Evolutionary conservation across 2,888 invertebrate genomes (phyloP), one percentile per base, ranked within the genome.

Genomic region (Acrobasis suavella): DNA sequence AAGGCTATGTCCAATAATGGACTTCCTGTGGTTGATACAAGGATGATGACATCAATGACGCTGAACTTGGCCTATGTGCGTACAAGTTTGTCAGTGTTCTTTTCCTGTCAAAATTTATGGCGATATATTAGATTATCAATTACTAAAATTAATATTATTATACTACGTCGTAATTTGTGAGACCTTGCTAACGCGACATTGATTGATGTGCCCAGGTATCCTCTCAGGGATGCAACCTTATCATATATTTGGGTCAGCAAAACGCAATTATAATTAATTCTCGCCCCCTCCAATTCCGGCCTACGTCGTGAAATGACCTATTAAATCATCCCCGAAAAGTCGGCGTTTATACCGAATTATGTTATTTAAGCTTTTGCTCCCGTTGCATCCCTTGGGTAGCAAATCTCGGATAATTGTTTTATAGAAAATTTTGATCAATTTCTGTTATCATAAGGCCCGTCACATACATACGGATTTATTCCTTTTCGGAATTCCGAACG

Each of bases 271-370:
- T 69, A 69, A 73, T 74, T 71, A 73, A 72, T 72, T 71, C 69
- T 65, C 65, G 38, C 58, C 52, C 61, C 42, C 62, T 60, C 58
- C 65, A 60, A 56, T 61, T 59, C 56, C 55, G 55, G 12, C 69
- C 72, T 64, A 52, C 15, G 62, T 59, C 66, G 68, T 69, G 73
- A 78, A 75, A 77, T 73, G 70, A 75, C 71, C 76, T 70, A 78
- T 80, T 80, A 77, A 75, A 73, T 60, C 64, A 17, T 42, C 52
- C 49, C 49, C 50, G 39, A 50, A 52, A 16, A 59, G 37, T 52
- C n/a, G 39, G n/a, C 2, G 9, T 14, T 32, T n/a, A 49, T 39
- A n/a, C 56, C 6, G 46, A n/a, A 56, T 42, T 22, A 14, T 52
- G 5, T 14, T 12, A 46, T 46, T 6, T 5, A 2, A 42, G 42